Conservation (phyloP, 2,888 invertebrate genomes). For the Aphidius colemani region DNA sequence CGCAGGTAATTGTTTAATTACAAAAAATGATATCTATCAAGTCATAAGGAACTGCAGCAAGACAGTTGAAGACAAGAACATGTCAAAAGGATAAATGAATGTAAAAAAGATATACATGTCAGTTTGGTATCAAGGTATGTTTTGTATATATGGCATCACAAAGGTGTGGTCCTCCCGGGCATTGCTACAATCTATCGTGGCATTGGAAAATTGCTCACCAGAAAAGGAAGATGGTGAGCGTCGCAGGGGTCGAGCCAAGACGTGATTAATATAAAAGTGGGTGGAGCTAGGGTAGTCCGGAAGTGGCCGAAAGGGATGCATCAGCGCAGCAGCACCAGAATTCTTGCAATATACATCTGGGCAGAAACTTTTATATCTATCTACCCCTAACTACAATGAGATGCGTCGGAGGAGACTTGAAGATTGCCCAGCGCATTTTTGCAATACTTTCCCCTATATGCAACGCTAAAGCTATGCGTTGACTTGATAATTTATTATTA, state of each 20-base stretch:
- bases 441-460: background rate
- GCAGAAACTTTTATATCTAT: constrained; percentile 7
- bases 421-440: constrained; percentile 34
- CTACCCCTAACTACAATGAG: constrained; percentile 19
- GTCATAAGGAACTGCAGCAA: no score
- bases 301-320: constrained; percentile 58
- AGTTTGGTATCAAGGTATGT: constrained; percentile 41
- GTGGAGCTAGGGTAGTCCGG: constrained; percentile 55
- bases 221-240: constrained; percentile 52
- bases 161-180: constrained; percentile 57
- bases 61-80: background rate
- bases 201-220: constrained; percentile 52
- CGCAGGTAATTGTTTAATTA: background rate
- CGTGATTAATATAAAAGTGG: constrained; percentile 61
- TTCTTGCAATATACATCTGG: constrained; percentile 11
- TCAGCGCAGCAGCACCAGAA: constrained; percentile 28
- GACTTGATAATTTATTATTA: background rate
- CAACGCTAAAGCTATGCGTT: background rate
- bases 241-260: constrained; percentile 52
- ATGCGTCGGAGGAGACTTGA: constrained; percentile 39
- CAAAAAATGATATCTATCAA: constrained; percentile 1
- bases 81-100: background rate
- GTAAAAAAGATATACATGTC: constrained; percentile 2
- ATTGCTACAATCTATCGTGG: constrained; percentile 35
- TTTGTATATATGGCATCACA: constrained; percentile 48